Conservation (phyloP, 2,113 vertebrate genomes). For the Ceyx melanurus region DNA sequence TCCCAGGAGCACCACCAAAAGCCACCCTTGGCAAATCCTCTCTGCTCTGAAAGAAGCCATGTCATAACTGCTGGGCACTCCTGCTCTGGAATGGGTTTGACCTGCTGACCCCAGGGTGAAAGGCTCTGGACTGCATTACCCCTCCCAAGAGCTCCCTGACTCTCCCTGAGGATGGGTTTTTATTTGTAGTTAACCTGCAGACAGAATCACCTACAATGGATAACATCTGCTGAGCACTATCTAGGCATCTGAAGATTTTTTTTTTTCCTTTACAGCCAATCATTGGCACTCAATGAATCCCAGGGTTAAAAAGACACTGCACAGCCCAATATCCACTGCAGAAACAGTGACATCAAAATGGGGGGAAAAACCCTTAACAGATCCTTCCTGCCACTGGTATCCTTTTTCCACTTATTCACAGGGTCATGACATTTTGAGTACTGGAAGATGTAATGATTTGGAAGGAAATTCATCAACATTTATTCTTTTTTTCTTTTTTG, state of each 20-base stretch:
- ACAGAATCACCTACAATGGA: conserved; percentile 42
- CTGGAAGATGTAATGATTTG: not conserved
- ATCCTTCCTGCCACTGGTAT: not conserved
- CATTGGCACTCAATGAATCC: conserved; percentile 61
- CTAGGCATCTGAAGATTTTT: not conserved
- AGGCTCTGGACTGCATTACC: conserved; percentile 56
- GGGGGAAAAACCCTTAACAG: accelerated
- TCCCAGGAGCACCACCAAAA: conserved; percentile 25
- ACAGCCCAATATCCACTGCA: not conserved
- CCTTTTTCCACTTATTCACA: not conserved
- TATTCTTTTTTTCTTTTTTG: not conserved
- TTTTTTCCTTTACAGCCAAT: conserved; percentile 42
- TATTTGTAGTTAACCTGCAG: conserved; percentile 52
- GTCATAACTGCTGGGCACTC: conserved; percentile 34
- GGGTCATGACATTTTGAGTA: not conserved
- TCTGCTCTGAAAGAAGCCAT: not conserved
- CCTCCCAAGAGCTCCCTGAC: conserved; percentile 27
- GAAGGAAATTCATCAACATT: not conserved
- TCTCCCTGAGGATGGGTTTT: conserved; percentile 12
- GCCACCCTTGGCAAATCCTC: not conserved
- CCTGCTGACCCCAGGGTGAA: conserved; percentile 60
- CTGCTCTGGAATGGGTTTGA: conserved; percentile 47
- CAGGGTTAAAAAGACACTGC: conserved; percentile 29
- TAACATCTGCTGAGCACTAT: conserved; percentile 59
- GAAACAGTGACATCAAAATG: not conserved